A percentile compares a stretch with the other conserved stretches of the same genome.
phyloP scores from a whole-genome alignment of 2,888 invertebrate species.

The Plagiodera versicolora region DNA sequence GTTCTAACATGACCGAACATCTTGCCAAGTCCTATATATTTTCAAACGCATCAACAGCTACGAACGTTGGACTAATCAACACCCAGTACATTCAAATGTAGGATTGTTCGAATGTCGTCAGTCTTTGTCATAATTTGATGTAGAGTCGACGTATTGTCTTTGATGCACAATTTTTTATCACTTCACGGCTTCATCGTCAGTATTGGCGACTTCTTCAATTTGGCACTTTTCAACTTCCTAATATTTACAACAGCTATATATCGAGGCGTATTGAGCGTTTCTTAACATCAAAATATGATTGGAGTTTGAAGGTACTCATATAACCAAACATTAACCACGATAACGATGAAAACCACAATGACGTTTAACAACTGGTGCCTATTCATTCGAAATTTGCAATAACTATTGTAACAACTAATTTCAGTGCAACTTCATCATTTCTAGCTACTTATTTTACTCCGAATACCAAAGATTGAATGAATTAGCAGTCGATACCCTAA shows the following conservation, averaged over 20 bases:
- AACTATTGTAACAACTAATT: no score
- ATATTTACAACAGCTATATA: constrained; percentile 28
- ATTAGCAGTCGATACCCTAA: neutral
- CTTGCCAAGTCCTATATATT: constrained; percentile 11
- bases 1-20: neutral
- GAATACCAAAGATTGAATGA: neutral
- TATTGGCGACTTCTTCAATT: constrained; percentile 17
- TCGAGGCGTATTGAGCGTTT: constrained; percentile 28
- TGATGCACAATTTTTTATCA: neutral
- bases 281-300: constrained; percentile 5
- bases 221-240: constrained; percentile 27
- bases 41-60: constrained; percentile 49
- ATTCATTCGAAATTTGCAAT: no score
- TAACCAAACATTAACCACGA: neutral
- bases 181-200: neutral
- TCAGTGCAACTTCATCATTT: no score
- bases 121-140: constrained; percentile 31
- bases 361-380: neutral
- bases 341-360: neutral
- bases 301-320: neutral
- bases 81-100: constrained; percentile 45
- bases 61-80: constrained; percentile 47
- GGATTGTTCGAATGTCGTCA: constrained; percentile 32
- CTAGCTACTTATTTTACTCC: no score
- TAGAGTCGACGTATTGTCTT: neutral